Conservation (phyloP, 2,888 invertebrate species). For the Volucella zonaria region DNA sequence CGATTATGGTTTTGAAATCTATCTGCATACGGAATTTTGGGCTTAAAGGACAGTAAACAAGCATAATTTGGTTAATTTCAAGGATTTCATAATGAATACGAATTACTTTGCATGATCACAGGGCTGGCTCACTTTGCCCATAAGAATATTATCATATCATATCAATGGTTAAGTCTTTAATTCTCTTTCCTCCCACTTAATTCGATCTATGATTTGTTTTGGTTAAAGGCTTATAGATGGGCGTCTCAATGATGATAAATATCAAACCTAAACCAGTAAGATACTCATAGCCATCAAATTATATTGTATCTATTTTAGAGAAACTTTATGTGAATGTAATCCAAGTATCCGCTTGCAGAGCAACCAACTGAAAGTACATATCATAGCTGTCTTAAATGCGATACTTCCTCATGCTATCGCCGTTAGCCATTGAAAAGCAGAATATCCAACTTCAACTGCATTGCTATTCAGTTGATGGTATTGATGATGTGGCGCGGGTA, state of each 20-base stretch:
- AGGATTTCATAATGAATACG: no score
- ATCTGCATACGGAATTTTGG: neutral
- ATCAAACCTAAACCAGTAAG: neutral
- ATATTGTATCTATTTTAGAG: slow-evolving; percentile 24
- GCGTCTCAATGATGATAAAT: no score
- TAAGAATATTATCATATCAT: neutral
- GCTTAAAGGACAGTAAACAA: no score
- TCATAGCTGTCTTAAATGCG: no score
- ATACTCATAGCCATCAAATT: slow-evolving; percentile 18
- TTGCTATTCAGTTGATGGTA: slow-evolving; percentile 17
- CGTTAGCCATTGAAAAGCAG: neutral
- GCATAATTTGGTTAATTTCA: no score
- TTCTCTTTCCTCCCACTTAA: neutral
- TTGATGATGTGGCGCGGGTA: neutral
- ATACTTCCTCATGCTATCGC: no score
- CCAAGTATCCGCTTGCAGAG: neutral
- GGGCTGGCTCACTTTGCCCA: neutral
- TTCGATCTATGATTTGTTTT: no score
- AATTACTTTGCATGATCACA: no score
- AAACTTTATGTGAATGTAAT: neutral
- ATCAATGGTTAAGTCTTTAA: slow-evolving; percentile 14
- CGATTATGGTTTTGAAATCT: slow-evolving; percentile 19
- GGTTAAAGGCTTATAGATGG: no score
- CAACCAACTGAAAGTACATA: no score
- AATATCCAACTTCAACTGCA: slow-evolving; percentile 32